Conservation (phyloP, 92 coral and sea anemone genomes). For the Anthopleura xanthogrammica region DNA sequence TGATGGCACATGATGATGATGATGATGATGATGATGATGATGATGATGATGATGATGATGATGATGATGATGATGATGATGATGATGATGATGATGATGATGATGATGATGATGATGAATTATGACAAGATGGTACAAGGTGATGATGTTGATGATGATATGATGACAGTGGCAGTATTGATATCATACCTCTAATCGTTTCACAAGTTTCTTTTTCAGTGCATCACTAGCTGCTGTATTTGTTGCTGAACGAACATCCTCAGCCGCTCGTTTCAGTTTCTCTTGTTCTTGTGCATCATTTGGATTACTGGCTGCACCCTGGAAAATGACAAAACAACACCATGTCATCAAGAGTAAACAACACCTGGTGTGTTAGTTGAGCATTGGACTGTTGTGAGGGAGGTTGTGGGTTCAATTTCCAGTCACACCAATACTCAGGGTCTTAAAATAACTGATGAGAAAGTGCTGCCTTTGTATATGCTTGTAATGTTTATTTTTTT, state of each 20-base stretch:
- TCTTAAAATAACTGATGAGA: no score
- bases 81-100: neutral
- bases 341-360: neutral
- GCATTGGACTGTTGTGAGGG: no score
- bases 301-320: conserved; percentile 99
- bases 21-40: no score
- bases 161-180: neutral
- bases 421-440: no score
- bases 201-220: conserved; percentile 91
- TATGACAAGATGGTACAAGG: neutral
- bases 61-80: neutral
- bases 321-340: neutral
- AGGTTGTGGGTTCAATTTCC: no score
- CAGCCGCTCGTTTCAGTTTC: conserved; percentile 88
- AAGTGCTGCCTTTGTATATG: no score
- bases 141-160: neutral
- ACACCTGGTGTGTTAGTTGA: no score
- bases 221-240: conserved; percentile 97
- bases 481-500: no score
- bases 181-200: conserved; percentile 78
- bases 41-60: neutral
- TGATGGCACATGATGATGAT: neutral
- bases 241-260: conserved; percentile 90
- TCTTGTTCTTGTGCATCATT: conserved; percentile 95
- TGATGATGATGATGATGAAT: neutral